Evolutionary conservation across 2,113 vertebrate genomes (phyloP).

Genomic region (Lepus timidus): DNA sequence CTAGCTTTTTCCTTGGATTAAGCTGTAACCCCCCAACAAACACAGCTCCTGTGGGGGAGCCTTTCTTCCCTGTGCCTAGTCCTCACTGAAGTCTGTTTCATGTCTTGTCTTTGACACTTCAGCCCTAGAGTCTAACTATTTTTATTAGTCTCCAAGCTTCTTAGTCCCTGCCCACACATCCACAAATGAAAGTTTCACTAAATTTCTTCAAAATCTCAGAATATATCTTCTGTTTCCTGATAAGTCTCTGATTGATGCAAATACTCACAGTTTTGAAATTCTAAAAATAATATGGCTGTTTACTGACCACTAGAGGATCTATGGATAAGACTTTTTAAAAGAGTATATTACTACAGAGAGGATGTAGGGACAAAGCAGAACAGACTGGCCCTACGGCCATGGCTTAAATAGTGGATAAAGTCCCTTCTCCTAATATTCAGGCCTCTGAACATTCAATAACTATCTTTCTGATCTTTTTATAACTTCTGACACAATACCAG

Average conservation of each 20-base stretch:
- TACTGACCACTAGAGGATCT: not conserved
- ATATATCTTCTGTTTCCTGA: not conserved
- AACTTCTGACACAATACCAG: not conserved
- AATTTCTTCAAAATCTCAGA: not conserved
- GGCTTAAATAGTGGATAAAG: not conserved
- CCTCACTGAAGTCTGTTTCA: not conserved
- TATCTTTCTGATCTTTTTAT: conserved; percentile 3
- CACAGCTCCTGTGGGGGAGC: not conserved
- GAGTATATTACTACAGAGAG: not conserved
- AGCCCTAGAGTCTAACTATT: not conserved
- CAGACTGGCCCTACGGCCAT: not conserved
- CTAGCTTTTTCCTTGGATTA: too few species aligned
- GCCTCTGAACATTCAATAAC: not conserved
- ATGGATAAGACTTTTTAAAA: not conserved
- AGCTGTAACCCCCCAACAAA: too few species aligned
- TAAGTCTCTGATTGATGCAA: not conserved
- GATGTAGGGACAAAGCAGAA: not conserved
- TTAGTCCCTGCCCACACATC: not conserved
- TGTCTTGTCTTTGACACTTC: not conserved
- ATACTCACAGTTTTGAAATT: conserved; percentile 22
- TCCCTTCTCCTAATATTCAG: not conserved
- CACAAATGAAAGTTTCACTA: not conserved
- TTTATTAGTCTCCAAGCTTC: not conserved
- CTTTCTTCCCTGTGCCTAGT: not conserved
- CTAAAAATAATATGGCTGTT: not conserved